Evolutionary conservation across 2,797 vertebrate species (phyloP), one percentile per base, ranked within the genome.

Genomic region (Fistularia commersonii): DNA sequence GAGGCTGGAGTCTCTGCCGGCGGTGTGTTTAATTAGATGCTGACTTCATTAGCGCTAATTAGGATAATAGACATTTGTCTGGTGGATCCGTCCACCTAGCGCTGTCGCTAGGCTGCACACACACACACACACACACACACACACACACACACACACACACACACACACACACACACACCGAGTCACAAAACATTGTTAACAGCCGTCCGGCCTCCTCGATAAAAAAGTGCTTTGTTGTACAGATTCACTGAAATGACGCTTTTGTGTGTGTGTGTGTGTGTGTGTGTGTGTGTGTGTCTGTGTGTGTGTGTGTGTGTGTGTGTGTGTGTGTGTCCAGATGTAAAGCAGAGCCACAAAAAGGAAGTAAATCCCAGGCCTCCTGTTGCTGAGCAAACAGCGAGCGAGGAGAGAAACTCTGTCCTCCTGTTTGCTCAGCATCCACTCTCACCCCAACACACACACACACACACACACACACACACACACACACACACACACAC

Each of bases 21-120:
- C 83, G 74, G 62, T 79, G 76, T 79, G 64, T 71, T 77, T 83
- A 84, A 86, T 83, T 84, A 72, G 74, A 73, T 72, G 72, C 61
- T 61, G 72, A 72, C 61, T 48, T 87, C 84, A 86, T 85, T 84
- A 84, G 77, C 72, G 74, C 75, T 86, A 82, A 82, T 85, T 84
- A 85, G 74, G 72, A 80, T 86, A 85, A 85, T 85, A 80, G 79
- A 71, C 62, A 74, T 86, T 82, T 53, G 71, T 84, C 79, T 82
- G 61, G 82, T n/a, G 83, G 77, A 82, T 80, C 74, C 79, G 78
- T 82, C 74, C 77, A 76, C 69, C 75, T 82, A 80, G 66, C 68
- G 42, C 51, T 58, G 68, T 55, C 67, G 58, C 46, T 58, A 58
- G 64, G 51, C 57, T 65, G 52, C 42, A 45, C 57, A 53, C 58